A percentile compares a stretch with the other conserved stretches of the same genome.
phyloP scores from a whole-genome alignment of 2,113 vertebrate species.

The Emydocephalus ijimae region DNA sequence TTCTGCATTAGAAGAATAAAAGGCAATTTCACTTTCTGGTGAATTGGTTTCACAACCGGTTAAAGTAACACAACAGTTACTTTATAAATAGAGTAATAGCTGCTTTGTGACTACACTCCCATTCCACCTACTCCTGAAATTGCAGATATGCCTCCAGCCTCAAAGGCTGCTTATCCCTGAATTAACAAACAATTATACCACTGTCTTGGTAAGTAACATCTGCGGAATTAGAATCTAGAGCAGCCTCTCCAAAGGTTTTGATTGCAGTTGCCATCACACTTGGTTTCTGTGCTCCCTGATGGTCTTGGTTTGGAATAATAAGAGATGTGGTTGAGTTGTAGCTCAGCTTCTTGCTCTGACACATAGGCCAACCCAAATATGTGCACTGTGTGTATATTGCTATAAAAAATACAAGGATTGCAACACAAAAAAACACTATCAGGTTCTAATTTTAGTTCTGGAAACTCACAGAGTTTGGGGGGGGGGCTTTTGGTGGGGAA shows the following conservation, averaged over 20 bases:
- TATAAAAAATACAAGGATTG: neutral
- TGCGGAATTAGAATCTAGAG: neutral
- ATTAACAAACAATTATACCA: neutral
- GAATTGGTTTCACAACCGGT: neutral
- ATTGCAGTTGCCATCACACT: neutral
- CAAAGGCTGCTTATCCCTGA: neutral
- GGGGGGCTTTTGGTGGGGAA: neutral
- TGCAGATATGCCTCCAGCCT: neutral
- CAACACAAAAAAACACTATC: neutral
- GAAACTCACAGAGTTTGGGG: neutral
- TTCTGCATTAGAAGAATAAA: neutral
- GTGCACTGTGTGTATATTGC: neutral
- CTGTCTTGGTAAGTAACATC: neutral
- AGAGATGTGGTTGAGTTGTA: neutral
- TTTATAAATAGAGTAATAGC: neutral
- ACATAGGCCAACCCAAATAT: neutral
- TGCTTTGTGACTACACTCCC: neutral
- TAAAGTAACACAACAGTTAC: neutral
- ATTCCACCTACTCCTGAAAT: neutral
- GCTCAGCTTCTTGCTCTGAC: neutral
- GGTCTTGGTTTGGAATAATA: neutral
- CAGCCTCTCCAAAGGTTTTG: neutral
- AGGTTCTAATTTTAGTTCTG: neutral
- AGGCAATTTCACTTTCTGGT: neutral
- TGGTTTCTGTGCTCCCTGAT: neutral